phyloP scores from a whole-genome alignment of 1,140 invertebrate species.

The Lasioglossum albipes region DNA sequence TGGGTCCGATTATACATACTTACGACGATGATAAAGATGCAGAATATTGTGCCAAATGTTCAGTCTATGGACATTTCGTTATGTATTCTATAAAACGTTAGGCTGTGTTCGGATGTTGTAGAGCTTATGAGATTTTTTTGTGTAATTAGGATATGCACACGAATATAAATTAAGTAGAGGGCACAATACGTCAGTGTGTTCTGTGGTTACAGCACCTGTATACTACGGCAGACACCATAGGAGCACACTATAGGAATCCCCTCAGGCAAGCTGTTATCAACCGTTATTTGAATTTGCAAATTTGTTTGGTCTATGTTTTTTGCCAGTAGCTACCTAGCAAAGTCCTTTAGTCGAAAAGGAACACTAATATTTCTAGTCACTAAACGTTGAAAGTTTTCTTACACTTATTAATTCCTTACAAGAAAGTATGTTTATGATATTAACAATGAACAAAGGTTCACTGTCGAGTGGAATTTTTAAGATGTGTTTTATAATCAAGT shows the following conservation, averaged over 20 bases:
- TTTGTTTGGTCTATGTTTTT: constrained; percentile 72
- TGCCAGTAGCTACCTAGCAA: constrained; percentile 66
- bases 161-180: constrained; percentile 66
- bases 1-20: constrained; percentile 63
- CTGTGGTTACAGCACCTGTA: constrained; percentile 88
- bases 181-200: constrained; percentile 76
- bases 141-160: constrained; percentile 40
- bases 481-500: neutral
- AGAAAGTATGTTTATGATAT: neutral
- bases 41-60: neutral
- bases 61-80: constrained; percentile 17
- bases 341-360: constrained; percentile 36
- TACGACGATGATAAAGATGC: constrained; percentile 49
- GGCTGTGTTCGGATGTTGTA: constrained; percentile 29
- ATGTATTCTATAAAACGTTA: neutral
- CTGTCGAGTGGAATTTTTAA: neutral
- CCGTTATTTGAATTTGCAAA: constrained; percentile 77
- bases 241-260: constrained; percentile 85
- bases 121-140: constrained; percentile 35
- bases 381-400: neutral
- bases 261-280: constrained; percentile 87
- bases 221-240: constrained; percentile 84
- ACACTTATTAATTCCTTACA: constrained; percentile 2
- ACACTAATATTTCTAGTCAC: constrained; percentile 37
- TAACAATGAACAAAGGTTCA: neutral